A percentile compares a stretch with the other conserved stretches of the same genome.
Evolutionary conservation across 37 sponge, comb jelly and placozoan genomes (phyloP).

Genomic region (Trichoplax adhaerens): DNA sequence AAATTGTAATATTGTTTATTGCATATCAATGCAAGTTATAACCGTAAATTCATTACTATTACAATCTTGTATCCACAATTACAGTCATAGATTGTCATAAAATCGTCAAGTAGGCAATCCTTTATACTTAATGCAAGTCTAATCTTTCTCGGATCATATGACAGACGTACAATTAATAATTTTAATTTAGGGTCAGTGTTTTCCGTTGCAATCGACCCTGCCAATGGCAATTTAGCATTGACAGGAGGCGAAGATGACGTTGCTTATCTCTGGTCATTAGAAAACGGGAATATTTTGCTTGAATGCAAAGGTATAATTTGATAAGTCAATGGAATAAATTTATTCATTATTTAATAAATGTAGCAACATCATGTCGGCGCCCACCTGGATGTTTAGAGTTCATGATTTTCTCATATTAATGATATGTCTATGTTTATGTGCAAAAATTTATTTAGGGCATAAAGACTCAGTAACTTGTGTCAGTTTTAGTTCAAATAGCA

Average conservation of each 20-base stretch:
- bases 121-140: no score
- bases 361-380: neutral
- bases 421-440: neutral
- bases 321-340: neutral
- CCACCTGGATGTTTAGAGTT: neutral
- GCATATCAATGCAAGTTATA: no score
- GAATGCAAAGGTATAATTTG: conserved; percentile 33
- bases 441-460: conserved; percentile 38
- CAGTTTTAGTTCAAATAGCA: conserved; percentile 56
- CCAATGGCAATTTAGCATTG: conserved; percentile 27
- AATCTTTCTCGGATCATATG: no score
- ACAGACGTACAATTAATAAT: no score
- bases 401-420: conserved; percentile 2
- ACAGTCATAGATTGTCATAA: no score
- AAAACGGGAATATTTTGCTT: conserved; percentile 31
- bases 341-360: neutral
- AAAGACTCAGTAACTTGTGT: conserved; percentile 79
- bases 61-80: no score
- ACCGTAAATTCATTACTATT: no score
- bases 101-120: no score
- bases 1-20: no score
- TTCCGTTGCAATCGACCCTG: conserved; percentile 26
- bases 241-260: conserved; percentile 80
- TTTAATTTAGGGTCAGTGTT: conserved; percentile 53
- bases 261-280: conserved; percentile 50